phyloP scores from a whole-genome alignment of 2,797 vertebrate species.

The Ceyx erithaca region DNA sequence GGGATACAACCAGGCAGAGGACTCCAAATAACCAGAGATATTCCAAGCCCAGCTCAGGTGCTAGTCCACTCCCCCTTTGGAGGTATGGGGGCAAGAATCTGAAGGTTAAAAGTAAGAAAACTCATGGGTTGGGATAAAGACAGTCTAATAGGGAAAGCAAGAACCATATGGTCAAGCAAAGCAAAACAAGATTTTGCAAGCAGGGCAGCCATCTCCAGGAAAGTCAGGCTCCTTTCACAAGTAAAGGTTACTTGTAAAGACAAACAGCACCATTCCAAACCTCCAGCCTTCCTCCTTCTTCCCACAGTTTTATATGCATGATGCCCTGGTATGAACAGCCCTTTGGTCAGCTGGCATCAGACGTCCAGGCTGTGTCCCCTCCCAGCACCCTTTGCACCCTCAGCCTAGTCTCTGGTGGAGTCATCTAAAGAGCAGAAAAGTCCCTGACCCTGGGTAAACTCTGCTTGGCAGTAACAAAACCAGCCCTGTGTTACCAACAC shows the following conservation, averaged over 20 bases:
- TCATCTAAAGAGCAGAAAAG: neutral
- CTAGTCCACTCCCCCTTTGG: neutral
- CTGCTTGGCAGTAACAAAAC: neutral
- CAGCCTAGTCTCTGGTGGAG: neutral
- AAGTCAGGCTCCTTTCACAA: neutral
- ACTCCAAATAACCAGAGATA: neutral
- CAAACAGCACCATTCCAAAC: neutral
- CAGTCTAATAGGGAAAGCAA: neutral
- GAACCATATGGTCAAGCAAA: rapidly evolving
- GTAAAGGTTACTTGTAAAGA: rapidly evolving
- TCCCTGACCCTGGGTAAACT: neutral
- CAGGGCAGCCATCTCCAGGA: neutral
- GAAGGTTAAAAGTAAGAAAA: neutral
- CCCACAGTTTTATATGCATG: neutral
- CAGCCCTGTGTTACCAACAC: neutral
- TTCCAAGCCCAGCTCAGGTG: neutral
- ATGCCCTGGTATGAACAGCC: rapidly evolving
- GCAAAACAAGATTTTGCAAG: neutral
- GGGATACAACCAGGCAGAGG: neutral
- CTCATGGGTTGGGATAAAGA: neutral
- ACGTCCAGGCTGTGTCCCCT: neutral
- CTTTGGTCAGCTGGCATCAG: neutral
- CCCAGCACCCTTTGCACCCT: neutral
- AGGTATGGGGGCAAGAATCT: neutral
- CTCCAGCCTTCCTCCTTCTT: neutral